A percentile compares a stretch with the other conserved stretches of the same genome.
These are phyloP conservation scores for Caenorhabditis sp. DNA, from an alignment of 2,888 invertebrate genomes.

Conservation along the genomic window DNA sequence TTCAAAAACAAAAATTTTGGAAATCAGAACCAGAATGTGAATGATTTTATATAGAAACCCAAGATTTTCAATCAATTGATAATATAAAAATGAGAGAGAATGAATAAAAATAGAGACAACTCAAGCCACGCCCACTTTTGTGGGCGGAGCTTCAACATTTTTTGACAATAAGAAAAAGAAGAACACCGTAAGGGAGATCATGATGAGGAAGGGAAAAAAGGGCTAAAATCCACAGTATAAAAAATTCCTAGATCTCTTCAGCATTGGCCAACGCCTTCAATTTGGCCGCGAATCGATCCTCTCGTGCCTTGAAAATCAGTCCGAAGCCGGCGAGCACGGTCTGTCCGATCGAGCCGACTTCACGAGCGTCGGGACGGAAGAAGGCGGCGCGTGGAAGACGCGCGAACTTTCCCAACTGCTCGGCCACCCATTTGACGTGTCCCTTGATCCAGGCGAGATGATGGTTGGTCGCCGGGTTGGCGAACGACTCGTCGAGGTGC, in stretches of 20 bases:
- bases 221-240: too few relatives aligned
- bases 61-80: too few relatives aligned
- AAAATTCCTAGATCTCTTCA: neutral
- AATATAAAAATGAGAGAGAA: neutral
- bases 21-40: too few relatives aligned
- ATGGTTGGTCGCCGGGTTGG: conserved; percentile 23
- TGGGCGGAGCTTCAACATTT: too few relatives aligned
- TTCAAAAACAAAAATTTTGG: too few relatives aligned
- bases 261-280: neutral
- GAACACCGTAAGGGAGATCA: neutral
- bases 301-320: conserved; percentile 40
- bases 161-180: neutral
- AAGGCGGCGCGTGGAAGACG: conserved; percentile 23
- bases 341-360: conserved; percentile 45
- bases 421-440: conserved; percentile 52
- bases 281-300: conserved; percentile 7
- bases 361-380: conserved; percentile 41
- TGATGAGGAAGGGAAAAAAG: too few relatives aligned
- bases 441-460: conserved; percentile 61
- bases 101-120: neutral
- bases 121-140: too few relatives aligned
- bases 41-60: too few relatives aligned
- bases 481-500: conserved; percentile 20
- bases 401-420: conserved; percentile 17
- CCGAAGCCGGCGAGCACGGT: conserved; percentile 47